phyloP scores from a whole-genome alignment of 2,888 invertebrate species.

The Dasysyrphus tricinctus region DNA sequence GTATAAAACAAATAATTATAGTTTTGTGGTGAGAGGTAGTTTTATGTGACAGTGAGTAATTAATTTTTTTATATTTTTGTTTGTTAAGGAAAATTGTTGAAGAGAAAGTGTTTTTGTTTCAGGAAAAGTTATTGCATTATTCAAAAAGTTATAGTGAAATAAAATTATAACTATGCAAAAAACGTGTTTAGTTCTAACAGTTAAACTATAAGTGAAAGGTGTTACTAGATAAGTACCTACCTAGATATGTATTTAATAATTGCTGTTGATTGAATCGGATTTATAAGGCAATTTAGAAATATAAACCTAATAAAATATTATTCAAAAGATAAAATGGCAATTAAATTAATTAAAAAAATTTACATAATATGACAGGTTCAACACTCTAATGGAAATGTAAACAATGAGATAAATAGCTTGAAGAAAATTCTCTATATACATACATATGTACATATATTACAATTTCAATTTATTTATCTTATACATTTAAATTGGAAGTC shows the following conservation, averaged over 20 bases:
- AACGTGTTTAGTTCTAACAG: neutral
- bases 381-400: no score
- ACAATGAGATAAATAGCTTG: no score
- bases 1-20: neutral
- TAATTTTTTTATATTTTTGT: neutral
- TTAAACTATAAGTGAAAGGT: constrained; percentile 5
- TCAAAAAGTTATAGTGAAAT: neutral
- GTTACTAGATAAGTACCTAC: neutral
- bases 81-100: neutral
- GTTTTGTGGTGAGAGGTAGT: constrained; percentile 7
- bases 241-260: neutral
- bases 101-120: constrained; percentile 34
- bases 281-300: neutral
- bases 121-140: neutral
- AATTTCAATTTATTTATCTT: no score
- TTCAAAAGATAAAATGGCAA: neutral
- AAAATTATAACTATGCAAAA: neutral
- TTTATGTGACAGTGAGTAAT: constrained; percentile 5
- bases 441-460: no score
- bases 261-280: neutral
- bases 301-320: neutral
- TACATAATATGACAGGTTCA: neutral
- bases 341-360: neutral
- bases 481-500: no score
- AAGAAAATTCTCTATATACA: no score